A percentile compares a stretch with the other conserved stretches of the same genome.
phyloP scores from a whole-genome alignment of 1,140 invertebrate genomes.

The Drosophila takahashii region DNA sequence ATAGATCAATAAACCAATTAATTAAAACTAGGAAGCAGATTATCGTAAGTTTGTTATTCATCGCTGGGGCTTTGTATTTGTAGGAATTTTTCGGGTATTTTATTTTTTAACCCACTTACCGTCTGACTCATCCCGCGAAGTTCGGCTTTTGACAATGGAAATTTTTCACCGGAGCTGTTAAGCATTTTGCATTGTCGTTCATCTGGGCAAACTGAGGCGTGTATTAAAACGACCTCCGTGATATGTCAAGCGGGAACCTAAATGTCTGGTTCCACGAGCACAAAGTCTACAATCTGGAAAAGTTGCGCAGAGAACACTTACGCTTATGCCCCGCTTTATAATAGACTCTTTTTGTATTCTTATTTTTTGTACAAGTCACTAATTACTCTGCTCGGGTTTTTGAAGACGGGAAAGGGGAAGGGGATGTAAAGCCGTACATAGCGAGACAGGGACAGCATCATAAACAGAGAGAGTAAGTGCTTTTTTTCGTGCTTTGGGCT shows the following conservation, averaged over 20 bases:
- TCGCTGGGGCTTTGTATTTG: neutral
- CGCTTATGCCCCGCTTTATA: slow-evolving; percentile 34
- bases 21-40: neutral
- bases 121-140: slow-evolving; percentile 28
- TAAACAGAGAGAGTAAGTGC: slow-evolving; percentile 44
- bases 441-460: neutral
- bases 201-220: slow-evolving; percentile 13
- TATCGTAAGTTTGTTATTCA: neutral
- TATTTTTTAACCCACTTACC: neutral
- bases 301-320: slow-evolving; percentile 34
- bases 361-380: slow-evolving; percentile 47
- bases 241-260: slow-evolving; percentile 36
- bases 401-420: neutral
- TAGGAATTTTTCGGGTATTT: neutral
- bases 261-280: slow-evolving; percentile 39
- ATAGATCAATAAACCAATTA: slow-evolving; percentile 1
- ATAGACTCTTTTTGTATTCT: slow-evolving; percentile 47
- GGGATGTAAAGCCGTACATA: slow-evolving; percentile 13
- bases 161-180: slow-evolving; percentile 38
- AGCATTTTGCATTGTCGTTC: slow-evolving; percentile 46
- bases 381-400: slow-evolving; percentile 69
- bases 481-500: slow-evolving; percentile 48
- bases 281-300: slow-evolving; percentile 34
- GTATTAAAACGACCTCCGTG: slow-evolving; percentile 52
- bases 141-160: slow-evolving; percentile 47